Evolutionary conservation across 2,888 invertebrate species (phyloP).

Genomic region (Myopa testacea): DNA sequence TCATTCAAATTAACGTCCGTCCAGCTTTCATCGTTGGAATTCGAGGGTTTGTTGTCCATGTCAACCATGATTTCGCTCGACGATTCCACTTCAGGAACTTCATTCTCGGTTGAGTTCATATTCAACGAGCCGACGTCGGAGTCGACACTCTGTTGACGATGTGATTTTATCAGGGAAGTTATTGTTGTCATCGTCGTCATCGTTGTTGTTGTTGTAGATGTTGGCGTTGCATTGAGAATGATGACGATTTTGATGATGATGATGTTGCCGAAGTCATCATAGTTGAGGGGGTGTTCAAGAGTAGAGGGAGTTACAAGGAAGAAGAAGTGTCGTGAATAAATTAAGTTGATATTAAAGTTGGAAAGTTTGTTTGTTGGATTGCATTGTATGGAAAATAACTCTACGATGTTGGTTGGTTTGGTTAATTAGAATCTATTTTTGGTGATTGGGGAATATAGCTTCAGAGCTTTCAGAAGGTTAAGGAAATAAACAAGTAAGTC

Average conservation of each 20-base stretch:
- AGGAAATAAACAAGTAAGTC: too few species aligned
- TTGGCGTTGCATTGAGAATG: background rate
- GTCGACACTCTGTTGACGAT: constrained; percentile 79
- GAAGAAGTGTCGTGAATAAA: background rate
- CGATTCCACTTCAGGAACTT: constrained; percentile 77
- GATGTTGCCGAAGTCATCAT: background rate
- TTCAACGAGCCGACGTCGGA: constrained; percentile 83
- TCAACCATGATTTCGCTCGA: constrained; percentile 78
- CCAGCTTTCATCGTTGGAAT: constrained; percentile 88
- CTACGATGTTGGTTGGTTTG: background rate
- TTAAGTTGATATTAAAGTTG: too few species aligned
- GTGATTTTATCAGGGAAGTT: constrained; percentile 1
- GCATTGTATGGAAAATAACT: constrained; percentile 5
- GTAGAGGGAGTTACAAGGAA: background rate
- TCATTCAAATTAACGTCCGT: constrained; percentile 93
- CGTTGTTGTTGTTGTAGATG: constrained; percentile 19
- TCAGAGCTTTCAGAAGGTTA: too few species aligned
- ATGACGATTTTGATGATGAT: background rate
- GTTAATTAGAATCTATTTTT: too few species aligned
- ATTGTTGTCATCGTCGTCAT: constrained; percentile 7
- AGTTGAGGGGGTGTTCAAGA: background rate
- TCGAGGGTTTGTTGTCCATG: constrained; percentile 76
- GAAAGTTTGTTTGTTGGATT: background rate
- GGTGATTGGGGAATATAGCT: too few species aligned
- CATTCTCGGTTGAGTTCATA: constrained; percentile 79